Base-by-base conservation (phyloP, 2,797 vertebrate genomes). In the Myotis vivesi region DNA sequence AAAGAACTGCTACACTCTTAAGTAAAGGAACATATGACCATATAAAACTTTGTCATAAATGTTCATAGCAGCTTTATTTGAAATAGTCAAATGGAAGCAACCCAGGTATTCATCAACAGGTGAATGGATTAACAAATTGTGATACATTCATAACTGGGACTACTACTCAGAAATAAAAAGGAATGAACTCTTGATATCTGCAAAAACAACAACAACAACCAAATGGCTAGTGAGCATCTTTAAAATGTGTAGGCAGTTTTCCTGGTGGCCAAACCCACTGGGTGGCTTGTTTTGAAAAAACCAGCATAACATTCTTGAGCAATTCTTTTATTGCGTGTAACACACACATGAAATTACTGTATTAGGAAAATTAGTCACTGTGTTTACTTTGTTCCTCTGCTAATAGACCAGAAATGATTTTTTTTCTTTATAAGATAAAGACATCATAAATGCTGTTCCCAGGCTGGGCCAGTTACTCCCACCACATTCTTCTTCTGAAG, bases 401-500 rank as follows among this genome's bases (percentile, higher is more conserved):
- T 89, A 95, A 80, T 79, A 79, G 94, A 93, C 89, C 23, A 87
- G 23, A 87, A 75, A 76, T 80, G 22, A 66, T 68, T 82, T 75
- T 89, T 75, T 57, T 49, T 49, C 33, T 87, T 89, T 85, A 19
- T 84, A 82, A 81, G 69, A 84, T 94, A 73, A 93, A 44, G 68
- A 57, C 71, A 84, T 77, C 16, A 82, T 93, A 59, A 90, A 53
- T 55, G 93, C 87, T 87, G 12, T 87, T 92, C 89, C 73, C 73
- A 76, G 33, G 41, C 81, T 38, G 25, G 62, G 7, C 17, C 28
- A 53, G 41, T 41, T 57, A 87, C 94, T 95, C 96, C 89, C 97
- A 94, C 94, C 49, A 17, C 91, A 96, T 95, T 85, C 76, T 85
- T 96, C 73, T 89, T 94, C 75, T 33, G 66, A 59, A 96, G 79